These are phyloP conservation scores for Penaeus indicus DNA, from an alignment of 1,140 invertebrate species.

Conservation along the genomic window DNA sequence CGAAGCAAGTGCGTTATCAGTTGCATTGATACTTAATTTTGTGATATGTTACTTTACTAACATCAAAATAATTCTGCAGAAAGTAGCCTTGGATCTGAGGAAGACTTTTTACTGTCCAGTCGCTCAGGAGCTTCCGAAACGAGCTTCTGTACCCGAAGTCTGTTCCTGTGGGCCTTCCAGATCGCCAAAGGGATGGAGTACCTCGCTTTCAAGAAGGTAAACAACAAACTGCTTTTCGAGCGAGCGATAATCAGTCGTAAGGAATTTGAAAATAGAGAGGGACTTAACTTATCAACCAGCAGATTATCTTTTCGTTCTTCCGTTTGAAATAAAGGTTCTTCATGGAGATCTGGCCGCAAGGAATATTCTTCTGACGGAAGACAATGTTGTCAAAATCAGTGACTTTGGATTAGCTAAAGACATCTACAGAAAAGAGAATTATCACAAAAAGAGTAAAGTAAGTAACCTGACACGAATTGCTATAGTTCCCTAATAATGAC, in stretches of 20 bases:
- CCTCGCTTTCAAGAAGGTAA: slow-evolving; percentile 61
- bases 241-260: neutral
- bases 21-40: too few species aligned
- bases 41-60: too few species aligned
- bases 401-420: slow-evolving; percentile 96
- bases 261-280: neutral
- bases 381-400: slow-evolving; percentile 94
- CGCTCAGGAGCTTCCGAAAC: neutral
- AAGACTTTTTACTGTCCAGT: neutral
- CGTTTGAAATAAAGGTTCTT: slow-evolving; percentile 72
- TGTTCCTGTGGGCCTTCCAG: slow-evolving; percentile 66
- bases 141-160: slow-evolving; percentile 48
- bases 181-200: slow-evolving; percentile 67
- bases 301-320: neutral
- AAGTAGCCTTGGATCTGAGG: slow-evolving; percentile 36
- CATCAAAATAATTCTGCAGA: neutral
- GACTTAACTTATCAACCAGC: neutral
- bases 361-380: slow-evolving; percentile 92
- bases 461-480: neutral
- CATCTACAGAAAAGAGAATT: slow-evolving; percentile 92
- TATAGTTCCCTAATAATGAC: neutral
- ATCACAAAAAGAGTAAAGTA: slow-evolving; percentile 90
- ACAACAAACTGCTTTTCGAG: neutral
- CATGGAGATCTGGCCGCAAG: slow-evolving; percentile 96
- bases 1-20: too few species aligned